Base-by-base conservation (phyloP, 2,888 invertebrate genomes). In the Caenorhabditis panamensis region DNA sequence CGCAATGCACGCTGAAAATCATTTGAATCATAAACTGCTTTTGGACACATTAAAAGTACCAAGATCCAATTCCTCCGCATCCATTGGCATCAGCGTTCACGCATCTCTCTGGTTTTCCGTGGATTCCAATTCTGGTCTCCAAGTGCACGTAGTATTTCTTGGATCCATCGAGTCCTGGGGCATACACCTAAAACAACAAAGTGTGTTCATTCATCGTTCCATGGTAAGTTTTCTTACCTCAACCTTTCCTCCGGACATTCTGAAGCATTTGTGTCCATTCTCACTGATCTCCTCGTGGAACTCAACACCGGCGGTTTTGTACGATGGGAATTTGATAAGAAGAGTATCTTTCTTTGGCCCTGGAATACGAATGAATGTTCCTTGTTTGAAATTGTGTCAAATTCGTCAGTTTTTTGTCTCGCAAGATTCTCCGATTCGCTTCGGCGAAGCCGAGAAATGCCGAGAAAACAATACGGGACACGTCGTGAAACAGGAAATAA, bases 41-140 rank as follows among this genome's bases (percentile, higher is more conserved):
- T 11, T 44, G 6, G 31, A 4, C 4, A 16, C 20, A 26, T 24
- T 36, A 47, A 2, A 47, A 71, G 75, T 36, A 89, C 88, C 89
- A 90, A 6, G 89, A 89, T 76, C 90, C 90, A 37, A 90, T 90
- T 49, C 90, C 90, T 49, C 90, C 90, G 56, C 90, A 90, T 28
- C 89, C 89, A 26, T 90, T 87, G 18, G 87, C 71, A 59, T 90
- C 90, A 20, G 90, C 88, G 69, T 90, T 90, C 16, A 90, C 90
- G 54, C 90, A 90, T 77, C 90, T 75, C 61, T 90, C 90, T 28
- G 90, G 90, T 76, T 90, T 90, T 62, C 90, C 90, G 72, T 89
- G 88, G 51, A 90, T 90, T 51, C 90, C 90, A 44, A 90, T 90
- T 69, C 90, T 85, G 8, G 90, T 90, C 81, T 90, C 90, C 64